These are phyloP conservation scores for Strix occidentalis DNA, from an alignment of 2,797 vertebrate species.

Conservation along the genomic window DNA sequence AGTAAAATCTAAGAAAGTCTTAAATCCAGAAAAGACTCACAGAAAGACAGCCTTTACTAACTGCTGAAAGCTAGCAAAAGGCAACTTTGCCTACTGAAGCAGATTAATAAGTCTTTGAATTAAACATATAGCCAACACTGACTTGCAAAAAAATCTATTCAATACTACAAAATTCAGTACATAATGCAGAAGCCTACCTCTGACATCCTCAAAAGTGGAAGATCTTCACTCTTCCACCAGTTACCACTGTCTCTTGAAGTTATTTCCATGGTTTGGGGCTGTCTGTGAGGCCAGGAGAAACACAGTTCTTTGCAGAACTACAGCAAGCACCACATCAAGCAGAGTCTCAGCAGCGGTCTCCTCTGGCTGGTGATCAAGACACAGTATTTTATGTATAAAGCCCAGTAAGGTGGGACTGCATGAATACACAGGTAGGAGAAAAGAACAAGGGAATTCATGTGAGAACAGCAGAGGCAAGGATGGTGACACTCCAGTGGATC, in stretches of 20 bases:
- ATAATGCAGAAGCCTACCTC: neutral
- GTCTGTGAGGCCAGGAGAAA: neutral
- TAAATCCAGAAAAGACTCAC: neutral
- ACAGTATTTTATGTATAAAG: neutral
- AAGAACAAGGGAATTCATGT: neutral
- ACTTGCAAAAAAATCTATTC: neutral
- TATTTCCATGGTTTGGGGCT: neutral
- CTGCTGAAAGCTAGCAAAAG: neutral
- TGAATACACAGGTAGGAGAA: neutral
- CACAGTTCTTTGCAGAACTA: neutral
- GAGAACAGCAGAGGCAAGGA: neutral
- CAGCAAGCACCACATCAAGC: neutral
- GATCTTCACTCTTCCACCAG: neutral
- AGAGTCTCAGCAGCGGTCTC: neutral
- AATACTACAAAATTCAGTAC: neutral
- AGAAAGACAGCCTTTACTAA: neutral
- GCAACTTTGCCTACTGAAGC: neutral
- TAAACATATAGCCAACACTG: neutral
- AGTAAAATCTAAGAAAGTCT: neutral
- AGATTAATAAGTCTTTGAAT: neutral
- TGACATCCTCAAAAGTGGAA: neutral
- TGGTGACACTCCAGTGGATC: accelerated
- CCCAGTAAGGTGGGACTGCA: neutral
- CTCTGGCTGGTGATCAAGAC: neutral
- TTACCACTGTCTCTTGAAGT: neutral